Conservation (phyloP, 2,113 vertebrate genomes). For the Toxostoma redivivum region DNA sequence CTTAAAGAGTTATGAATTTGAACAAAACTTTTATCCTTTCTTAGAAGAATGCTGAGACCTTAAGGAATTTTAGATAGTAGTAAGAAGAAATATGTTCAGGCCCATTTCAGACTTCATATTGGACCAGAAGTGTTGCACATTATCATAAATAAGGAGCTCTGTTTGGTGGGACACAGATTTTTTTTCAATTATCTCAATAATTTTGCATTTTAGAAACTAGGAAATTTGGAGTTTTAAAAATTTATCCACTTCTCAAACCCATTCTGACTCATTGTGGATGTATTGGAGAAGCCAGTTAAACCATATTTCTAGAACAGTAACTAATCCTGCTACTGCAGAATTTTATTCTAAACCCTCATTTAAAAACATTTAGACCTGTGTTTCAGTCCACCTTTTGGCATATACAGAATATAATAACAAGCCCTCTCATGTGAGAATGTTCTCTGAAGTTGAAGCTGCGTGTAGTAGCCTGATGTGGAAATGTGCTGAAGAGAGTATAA, state of each 20-base stretch:
- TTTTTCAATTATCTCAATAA: not conserved
- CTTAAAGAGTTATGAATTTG: not conserved
- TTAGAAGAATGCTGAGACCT: not conserved
- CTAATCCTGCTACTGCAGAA: not conserved
- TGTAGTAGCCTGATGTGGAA: conserved; percentile 1
- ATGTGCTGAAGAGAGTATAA: not conserved
- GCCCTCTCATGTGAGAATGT: not conserved
- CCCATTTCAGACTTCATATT: not conserved
- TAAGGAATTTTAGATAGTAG: not conserved
- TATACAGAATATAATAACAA: not conserved
- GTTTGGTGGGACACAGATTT: not conserved
- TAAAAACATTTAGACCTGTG: not conserved
- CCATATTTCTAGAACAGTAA: not conserved
- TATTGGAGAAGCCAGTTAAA: not conserved
- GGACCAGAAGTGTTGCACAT: not conserved
- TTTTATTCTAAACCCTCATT: not conserved
- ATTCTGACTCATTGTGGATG: not conserved
- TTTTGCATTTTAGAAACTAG: not conserved
- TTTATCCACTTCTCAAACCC: not conserved
- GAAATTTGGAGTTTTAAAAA: not conserved
- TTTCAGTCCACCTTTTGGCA: not conserved
- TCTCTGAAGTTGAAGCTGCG: not conserved
- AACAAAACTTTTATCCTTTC: not conserved
- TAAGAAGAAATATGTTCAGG: not conserved
- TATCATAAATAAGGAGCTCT: not conserved